These are phyloP conservation scores for Myzus persicae DNA, from an alignment of 1,140 invertebrate species.

Conservation along the genomic window DNA sequence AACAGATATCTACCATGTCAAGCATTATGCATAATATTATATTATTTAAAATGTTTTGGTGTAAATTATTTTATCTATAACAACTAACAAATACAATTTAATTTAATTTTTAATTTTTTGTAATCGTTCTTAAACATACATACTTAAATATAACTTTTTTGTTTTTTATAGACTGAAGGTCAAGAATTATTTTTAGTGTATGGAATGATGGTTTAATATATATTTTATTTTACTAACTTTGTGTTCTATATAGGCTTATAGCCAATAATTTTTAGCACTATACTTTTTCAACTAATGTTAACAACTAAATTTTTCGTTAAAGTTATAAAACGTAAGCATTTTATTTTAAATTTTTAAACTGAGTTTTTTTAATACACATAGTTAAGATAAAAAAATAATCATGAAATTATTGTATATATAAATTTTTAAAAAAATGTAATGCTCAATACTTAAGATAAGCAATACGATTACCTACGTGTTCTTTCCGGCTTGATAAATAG, in stretches of 20 bases:
- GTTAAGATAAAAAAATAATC: not conserved
- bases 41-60: not conserved
- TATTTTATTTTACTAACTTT: not conserved
- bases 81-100: not conserved
- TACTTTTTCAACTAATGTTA: not conserved
- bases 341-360: not conserved
- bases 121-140: not conserved
- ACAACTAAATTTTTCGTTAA: not conserved
- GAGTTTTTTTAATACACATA: not conserved
- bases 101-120: not conserved
- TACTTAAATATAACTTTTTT: not conserved
- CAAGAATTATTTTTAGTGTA: not conserved
- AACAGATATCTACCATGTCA: not conserved
- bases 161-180: conserved; percentile 6
- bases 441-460: not conserved
- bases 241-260: not conserved
- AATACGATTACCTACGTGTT: not conserved
- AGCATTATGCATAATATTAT: not conserved
- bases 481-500: not conserved
- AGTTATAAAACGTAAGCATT: not conserved
- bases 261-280: not conserved
- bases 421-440: not conserved
- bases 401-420: not conserved
- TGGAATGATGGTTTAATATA: not conserved
- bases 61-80: not conserved